Evolutionary conservation across 2,888 invertebrate species (phyloP), one percentile per base, ranked within the genome.

Genomic region (Cactoblastis cactorum): DNA sequence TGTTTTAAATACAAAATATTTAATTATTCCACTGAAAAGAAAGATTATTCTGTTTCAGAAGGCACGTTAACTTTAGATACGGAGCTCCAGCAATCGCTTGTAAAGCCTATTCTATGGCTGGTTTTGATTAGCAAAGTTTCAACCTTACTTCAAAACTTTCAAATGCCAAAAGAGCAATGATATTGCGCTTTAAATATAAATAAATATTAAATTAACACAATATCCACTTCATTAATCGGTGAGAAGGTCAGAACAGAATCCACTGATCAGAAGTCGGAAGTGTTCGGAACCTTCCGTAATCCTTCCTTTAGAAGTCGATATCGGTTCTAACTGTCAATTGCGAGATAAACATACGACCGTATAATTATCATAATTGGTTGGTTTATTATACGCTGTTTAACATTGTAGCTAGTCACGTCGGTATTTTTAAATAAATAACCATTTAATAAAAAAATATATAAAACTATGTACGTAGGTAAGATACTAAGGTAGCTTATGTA

Each of bases 231-330:
- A 71, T 68, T 67, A 66, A 59, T 54, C 54, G 48, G 39, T 47
- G 47, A 54, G 59, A 65, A 77, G 77, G 72, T 58, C 72, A 62
- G 54, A 59, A 57, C 56, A 62, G 58, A 62, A 54, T 53, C 64
- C 57, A 65, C 70, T n/a, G n/a, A 76, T 78, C 76, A 76, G 75
- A 71, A 56, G 67, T 67, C 73, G 86, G 86, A 86, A 86, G 80
- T 82, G 41, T 54, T 45, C 46, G 80, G 85, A 85, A 83, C 70
- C 67, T 54, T 53, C 63, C 67, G 62, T 54, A 74, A 77, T 79
- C 73, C 79, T 83, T 80, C 77, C 84, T 85, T 86, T 85, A 85
- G 82, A 14, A 1, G 11, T 11, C 2, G 9, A n/a, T 11, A 24
- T 24, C 24, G 9, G 15, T 33, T 33, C 35, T 24, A 28, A 9